Evolutionary conservation across 2,797 vertebrate genomes (phyloP), one percentile per base, ranked within the genome.

Genomic region (Parotocinclus haroldoi): DNA sequence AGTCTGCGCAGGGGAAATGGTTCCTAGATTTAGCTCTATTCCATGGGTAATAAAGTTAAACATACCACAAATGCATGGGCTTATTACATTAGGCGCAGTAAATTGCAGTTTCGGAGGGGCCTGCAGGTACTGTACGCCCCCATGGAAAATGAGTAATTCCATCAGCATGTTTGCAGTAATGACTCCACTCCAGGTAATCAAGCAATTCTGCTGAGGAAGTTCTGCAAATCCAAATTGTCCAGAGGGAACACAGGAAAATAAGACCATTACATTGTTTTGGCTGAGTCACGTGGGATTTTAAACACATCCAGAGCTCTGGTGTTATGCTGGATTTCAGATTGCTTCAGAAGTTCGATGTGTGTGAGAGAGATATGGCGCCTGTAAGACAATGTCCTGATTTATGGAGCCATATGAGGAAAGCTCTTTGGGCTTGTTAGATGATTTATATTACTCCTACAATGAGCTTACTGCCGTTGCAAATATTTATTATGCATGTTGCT

Each of bases 191-290:
- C 59, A 61, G 36, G 42, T 57, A 66, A 55, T 71, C 56, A 60
- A 19, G 56, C 56, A 60, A 57, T 66, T 66, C 56, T 54, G 36
- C 63, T 37, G 11, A 58, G 62, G 56, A 61, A 60, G 69, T 72
- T 36, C 58, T 9, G 68, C 14, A 18, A 44, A 58, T 67, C 50
- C 50, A 65, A 58, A 72, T 59, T 59, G 66, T 72, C 56, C 53
- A 73, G 75, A 58, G 81, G 76, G 80, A 84, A 82, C 70, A 68
- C 78, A 71, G 62, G 40, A 53, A 78, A 76, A 76, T 79, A 27
- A 74, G 73, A 71, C 77, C 78, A 80, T 81, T 79, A 79, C 70
- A 62, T 68, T 72, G 57, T 80, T 79, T 70, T 79, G 76, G 77
- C 80, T 82, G 78, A 64, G n/a, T 54, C 50, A 38, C 27, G 19